A percentile compares a stretch with the other conserved stretches of the same genome.
Conservation (phyloP, 1,140 invertebrate genomes). For the Phymastichus coffea region DNA sequence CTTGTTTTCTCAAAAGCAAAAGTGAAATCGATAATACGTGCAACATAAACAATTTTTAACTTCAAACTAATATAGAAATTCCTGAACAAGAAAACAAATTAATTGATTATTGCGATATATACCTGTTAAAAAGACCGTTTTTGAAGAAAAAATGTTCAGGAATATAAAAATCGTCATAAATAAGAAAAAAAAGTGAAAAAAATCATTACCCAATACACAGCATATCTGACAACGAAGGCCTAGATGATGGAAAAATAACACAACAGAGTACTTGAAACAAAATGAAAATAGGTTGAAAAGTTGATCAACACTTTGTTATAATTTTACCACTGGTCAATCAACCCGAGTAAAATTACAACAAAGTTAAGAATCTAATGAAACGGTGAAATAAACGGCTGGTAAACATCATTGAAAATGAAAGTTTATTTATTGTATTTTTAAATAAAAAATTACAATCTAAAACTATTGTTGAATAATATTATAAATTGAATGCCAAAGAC, state of each 20-base stretch:
- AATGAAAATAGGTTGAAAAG: neutral
- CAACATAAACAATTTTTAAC: too few relatives aligned
- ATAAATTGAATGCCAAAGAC: slow-evolving; percentile 5
- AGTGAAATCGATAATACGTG: too few relatives aligned
- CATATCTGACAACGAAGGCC: too few relatives aligned
- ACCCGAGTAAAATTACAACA: slow-evolving; percentile 15
- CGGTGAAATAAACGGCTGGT: slow-evolving; percentile 20
- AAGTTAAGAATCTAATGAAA: slow-evolving; percentile 15
- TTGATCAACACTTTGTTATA: slow-evolving; percentile 5
- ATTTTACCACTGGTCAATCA: neutral
- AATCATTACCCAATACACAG: too few relatives aligned
- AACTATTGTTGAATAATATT: slow-evolving; percentile 5
- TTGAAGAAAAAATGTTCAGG: too few relatives aligned
- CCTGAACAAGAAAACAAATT: too few relatives aligned
- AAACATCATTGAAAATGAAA: slow-evolving; percentile 23
- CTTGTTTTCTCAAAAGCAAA: too few relatives aligned
- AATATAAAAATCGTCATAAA: too few relatives aligned
- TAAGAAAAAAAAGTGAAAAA: too few relatives aligned
- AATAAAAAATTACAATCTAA: slow-evolving; percentile 15
- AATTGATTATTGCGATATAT: too few relatives aligned
- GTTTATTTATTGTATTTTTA: slow-evolving; percentile 21
- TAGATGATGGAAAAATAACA: neutral
- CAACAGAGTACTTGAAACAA: neutral
- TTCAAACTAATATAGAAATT: too few relatives aligned
- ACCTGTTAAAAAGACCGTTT: too few relatives aligned